Evolutionary conservation across 2,113 vertebrate genomes (phyloP).

Genomic region (Lipotes vexillifer): DNA sequence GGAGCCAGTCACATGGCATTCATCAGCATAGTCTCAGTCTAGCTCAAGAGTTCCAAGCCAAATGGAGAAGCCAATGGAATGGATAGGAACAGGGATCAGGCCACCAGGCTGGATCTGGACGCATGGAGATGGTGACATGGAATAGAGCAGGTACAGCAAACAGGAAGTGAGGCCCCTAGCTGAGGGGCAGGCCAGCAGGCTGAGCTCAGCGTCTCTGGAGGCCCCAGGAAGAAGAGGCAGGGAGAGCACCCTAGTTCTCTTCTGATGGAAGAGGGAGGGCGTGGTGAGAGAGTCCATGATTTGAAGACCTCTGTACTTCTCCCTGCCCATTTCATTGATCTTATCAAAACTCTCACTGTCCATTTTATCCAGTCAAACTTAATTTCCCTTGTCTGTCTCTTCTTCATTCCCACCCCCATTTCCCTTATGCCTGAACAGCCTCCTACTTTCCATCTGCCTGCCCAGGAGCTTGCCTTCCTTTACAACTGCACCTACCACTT

Average conservation of each 20-base stretch:
- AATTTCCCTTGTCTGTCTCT: neutral
- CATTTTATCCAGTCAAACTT: neutral
- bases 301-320: neutral
- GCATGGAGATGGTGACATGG: neutral
- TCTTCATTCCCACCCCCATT: neutral
- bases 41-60: neutral
- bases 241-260: neutral
- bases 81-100: neutral
- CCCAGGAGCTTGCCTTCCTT: neutral
- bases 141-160: neutral
- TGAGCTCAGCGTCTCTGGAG: neutral
- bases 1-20: neutral
- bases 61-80: neutral
- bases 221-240: neutral
- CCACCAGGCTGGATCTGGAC: neutral
- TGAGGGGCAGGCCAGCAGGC: neutral
- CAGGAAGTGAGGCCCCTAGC: neutral
- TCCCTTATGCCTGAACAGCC: neutral
- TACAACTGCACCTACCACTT: neutral
- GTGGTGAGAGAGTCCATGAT: neutral
- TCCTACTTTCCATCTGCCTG: conserved; percentile 22
- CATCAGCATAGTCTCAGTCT: neutral
- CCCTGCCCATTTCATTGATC: neutral
- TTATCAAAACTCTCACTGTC: neutral
- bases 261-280: neutral